phyloP scores from a whole-genome alignment of 2,888 invertebrate genomes.

The Chymomyza procnemis region DNA sequence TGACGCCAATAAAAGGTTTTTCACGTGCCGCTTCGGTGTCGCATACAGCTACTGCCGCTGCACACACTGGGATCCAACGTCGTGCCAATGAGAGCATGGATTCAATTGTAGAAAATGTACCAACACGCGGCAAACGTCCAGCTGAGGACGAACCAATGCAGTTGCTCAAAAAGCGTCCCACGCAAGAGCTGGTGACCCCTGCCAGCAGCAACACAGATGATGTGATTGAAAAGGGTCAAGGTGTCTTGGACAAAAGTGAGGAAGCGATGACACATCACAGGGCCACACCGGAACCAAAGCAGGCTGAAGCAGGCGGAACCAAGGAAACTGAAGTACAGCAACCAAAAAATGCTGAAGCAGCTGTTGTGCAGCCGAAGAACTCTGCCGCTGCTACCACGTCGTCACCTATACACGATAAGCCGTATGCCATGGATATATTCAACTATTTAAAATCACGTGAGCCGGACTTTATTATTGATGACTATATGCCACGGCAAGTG shows the following conservation, averaged over 20 bases:
- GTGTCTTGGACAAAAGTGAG: conserved; percentile 49
- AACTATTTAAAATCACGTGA: conserved; percentile 93
- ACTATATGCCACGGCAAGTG: conserved; percentile 90
- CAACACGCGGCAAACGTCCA: conserved; percentile 81
- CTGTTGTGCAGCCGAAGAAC: conserved; percentile 28
- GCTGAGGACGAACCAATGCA: conserved; percentile 78
- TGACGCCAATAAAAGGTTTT: conserved; percentile 76
- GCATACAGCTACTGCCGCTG: conserved; percentile 45
- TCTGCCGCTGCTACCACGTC: conserved; percentile 38
- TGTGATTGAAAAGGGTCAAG: conserved; percentile 50
- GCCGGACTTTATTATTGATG: conserved; percentile 85
- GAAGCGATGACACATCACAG: conserved; percentile 41
- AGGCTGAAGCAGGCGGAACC: conserved; percentile 21
- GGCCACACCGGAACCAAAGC: conserved; percentile 31
- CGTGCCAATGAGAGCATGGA: conserved; percentile 64
- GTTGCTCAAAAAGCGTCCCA: conserved; percentile 54
- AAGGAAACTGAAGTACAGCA: conserved; percentile 8
- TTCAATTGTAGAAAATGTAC: conserved; percentile 70
- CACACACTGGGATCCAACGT: conserved; percentile 69
- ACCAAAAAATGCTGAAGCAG: conserved; percentile 5
- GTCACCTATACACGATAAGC: conserved; percentile 88
- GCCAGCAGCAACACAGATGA: conserved; percentile 61
- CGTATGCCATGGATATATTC: conserved; percentile 97
- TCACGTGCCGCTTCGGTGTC: conserved; percentile 59
- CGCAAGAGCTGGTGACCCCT: conserved; percentile 64